These are phyloP conservation scores for Watsonalla binaria DNA, from an alignment of 2,888 invertebrate genomes.

Conservation along the genomic window DNA sequence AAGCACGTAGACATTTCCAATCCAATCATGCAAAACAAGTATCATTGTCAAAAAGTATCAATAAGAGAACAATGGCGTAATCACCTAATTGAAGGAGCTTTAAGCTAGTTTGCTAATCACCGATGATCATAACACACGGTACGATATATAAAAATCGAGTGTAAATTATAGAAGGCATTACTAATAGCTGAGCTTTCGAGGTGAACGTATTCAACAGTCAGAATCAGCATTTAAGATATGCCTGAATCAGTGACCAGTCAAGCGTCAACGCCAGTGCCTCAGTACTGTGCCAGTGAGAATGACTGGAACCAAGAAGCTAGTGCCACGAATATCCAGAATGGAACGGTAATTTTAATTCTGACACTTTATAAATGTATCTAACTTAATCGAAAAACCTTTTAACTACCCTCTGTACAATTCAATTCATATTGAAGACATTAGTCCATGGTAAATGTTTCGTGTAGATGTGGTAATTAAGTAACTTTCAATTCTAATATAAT, in stretches of 20 bases:
- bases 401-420: too few species aligned
- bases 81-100: conserved; percentile 23
- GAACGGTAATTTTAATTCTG: conserved; percentile 28
- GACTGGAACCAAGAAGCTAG: conserved; percentile 28
- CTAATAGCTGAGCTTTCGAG: conserved; percentile 32
- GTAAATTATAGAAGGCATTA: conserved; percentile 31
- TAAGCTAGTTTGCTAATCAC: conserved; percentile 34
- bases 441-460: too few species aligned
- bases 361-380: neutral
- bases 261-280: conserved; percentile 8
- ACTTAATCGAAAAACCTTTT: too few species aligned
- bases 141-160: conserved; percentile 41
- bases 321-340: conserved; percentile 15
- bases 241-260: conserved; percentile 14
- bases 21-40: too few species aligned
- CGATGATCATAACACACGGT: conserved; percentile 19
- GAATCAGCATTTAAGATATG: conserved; percentile 12
- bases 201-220: conserved; percentile 25
- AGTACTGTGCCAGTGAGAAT: conserved; percentile 20
- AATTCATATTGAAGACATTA: too few species aligned
- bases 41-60: conserved; percentile 6
- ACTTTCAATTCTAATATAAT: neutral
- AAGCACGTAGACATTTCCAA: too few species aligned
- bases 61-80: conserved; percentile 21
- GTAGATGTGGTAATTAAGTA: neutral